Conservation (phyloP, 2,797 vertebrate genomes). For the Scomberomorus guttatus region DNA sequence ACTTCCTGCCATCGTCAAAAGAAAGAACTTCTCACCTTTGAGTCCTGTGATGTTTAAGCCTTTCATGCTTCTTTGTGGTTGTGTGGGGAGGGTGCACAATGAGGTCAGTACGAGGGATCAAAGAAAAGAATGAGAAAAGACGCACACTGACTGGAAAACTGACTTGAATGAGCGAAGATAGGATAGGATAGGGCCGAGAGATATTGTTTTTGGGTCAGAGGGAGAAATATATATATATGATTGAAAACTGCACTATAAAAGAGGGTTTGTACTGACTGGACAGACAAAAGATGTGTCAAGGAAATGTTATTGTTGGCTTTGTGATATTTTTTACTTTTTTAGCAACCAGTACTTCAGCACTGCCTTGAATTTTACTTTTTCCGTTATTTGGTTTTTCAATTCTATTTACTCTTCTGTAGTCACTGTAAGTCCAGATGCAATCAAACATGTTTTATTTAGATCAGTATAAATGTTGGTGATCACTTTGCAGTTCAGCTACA, state of each 20-base stretch:
- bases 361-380: conserved; percentile 87
- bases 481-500: conserved; percentile 83
- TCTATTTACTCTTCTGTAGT: conserved; percentile 85
- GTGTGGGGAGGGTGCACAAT: conserved; percentile 84
- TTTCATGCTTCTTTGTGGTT: conserved; percentile 86
- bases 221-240: conserved; percentile 83
- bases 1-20: conserved; percentile 85
- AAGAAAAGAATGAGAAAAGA: conserved; percentile 81
- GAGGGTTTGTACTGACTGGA: conserved; percentile 85
- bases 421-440: conserved; percentile 89
- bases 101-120: conserved; percentile 83
- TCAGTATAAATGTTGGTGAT: conserved; percentile 85
- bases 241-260: conserved; percentile 87
- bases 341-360: conserved; percentile 90
- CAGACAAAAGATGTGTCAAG: conserved; percentile 83
- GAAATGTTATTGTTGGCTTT: conserved; percentile 86
- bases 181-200: conserved; percentile 71
- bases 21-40: conserved; percentile 86
- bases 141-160: conserved; percentile 85
- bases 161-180: conserved; percentile 83
- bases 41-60: conserved; percentile 86
- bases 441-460: conserved; percentile 84
- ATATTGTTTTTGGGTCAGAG: conserved; percentile 77
- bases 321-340: conserved; percentile 88
- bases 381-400: conserved; percentile 78